These are phyloP conservation scores for Lumbricus terrestris DNA, from an alignment of 2,888 invertebrate genomes.

Conservation along the genomic window DNA sequence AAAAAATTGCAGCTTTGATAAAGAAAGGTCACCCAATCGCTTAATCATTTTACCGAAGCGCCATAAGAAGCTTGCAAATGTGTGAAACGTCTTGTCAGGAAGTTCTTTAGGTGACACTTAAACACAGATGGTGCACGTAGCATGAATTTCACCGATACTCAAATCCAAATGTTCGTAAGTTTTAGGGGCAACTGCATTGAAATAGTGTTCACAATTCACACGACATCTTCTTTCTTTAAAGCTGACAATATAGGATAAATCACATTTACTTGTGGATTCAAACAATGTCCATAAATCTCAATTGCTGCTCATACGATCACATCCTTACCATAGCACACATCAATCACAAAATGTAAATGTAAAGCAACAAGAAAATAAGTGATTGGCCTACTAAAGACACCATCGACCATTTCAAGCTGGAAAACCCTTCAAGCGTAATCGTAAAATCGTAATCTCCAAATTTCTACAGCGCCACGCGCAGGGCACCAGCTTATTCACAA, in stretches of 20 bases:
- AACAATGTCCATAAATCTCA: neutral
- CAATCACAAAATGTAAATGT: neutral
- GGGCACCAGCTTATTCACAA: too few species aligned
- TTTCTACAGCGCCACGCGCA: too few species aligned
- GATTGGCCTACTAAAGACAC: neutral
- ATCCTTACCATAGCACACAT: neutral
- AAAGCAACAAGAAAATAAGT: neutral
- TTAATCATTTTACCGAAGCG: neutral
- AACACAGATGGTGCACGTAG: neutral
- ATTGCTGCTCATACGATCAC: neutral
- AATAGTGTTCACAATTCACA: too few species aligned
- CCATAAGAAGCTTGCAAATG: neutral
- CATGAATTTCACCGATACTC: neutral
- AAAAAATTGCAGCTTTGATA: neutral
- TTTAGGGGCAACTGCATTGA: neutral
- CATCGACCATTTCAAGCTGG: neutral
- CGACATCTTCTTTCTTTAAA: too few species aligned
- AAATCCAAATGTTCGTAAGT: neutral
- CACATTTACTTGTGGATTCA: too few species aligned
- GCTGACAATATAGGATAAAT: too few species aligned
- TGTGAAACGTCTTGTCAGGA: neutral
- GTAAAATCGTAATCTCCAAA: too few species aligned
- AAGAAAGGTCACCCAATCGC: neutral
- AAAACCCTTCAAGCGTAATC: neutral
- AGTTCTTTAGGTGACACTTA: neutral